These are phyloP conservation scores for Belonocnema kinseyi DNA, from an alignment of 1,140 invertebrate species.

Conservation along the genomic window DNA sequence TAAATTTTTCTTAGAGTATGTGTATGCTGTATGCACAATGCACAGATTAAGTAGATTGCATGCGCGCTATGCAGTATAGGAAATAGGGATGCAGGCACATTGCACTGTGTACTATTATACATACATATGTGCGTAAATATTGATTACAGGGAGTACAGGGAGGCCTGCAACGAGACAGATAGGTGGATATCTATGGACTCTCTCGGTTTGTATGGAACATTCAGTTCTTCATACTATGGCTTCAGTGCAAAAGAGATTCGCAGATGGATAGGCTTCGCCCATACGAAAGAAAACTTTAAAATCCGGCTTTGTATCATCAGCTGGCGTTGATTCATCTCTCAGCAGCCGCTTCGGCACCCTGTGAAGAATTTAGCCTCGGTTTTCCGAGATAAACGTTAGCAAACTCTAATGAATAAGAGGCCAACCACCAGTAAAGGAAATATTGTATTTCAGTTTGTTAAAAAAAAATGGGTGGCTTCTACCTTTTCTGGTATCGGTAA, in stretches of 20 bases:
- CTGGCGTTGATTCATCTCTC: conserved; percentile 28
- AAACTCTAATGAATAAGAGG: conserved; percentile 3
- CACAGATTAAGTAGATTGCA: too few species aligned
- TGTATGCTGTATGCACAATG: too few species aligned
- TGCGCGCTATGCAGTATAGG: too few species aligned
- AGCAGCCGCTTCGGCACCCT: conserved; percentile 31
- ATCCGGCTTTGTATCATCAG: conserved; percentile 30
- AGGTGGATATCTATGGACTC: conserved; percentile 55
- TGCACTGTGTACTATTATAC: conserved; percentile 43
- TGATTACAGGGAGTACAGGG: conserved; percentile 50
- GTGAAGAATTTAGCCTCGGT: conserved; percentile 18
- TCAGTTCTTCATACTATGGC: background rate
- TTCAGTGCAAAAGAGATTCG: conserved; percentile 11
- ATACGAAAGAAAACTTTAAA: background rate
- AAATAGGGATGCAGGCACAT: too few species aligned
- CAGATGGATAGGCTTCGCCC: conserved; percentile 18
- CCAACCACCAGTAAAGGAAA: background rate
- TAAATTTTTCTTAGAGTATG: too few species aligned
- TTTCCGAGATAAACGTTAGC: conserved; percentile 21
- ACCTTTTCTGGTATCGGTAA: too few species aligned
- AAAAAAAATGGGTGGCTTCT: background rate
- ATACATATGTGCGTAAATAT: conserved; percentile 55
- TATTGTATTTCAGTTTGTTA: background rate
- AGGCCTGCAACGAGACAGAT: conserved; percentile 55
- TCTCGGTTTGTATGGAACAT: conserved; percentile 23